A percentile compares a stretch with the other conserved stretches of the same genome.
Conservation (phyloP, 2,113 vertebrate genomes). For the Siniperca knerii region DNA sequence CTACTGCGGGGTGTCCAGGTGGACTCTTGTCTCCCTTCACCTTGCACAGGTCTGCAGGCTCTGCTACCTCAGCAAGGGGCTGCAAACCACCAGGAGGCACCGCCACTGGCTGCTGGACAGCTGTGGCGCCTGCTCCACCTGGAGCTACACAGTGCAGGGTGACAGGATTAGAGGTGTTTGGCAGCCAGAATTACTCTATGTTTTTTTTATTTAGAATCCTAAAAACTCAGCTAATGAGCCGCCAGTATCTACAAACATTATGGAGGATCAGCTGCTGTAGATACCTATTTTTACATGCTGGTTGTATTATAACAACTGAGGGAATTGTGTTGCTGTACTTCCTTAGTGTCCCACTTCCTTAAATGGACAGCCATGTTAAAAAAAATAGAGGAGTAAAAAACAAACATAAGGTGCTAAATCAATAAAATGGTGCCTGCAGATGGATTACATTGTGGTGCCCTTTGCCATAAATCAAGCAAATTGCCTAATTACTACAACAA, state of each 20-base stretch:
- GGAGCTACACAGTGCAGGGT: conserved; percentile 26
- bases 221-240: neutral
- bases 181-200: neutral
- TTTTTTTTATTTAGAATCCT: neutral
- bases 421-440: neutral
- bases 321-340: neutral
- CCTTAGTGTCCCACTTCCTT: conserved; percentile 20
- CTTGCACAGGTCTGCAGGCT: conserved; percentile 17
- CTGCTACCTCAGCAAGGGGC: neutral
- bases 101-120: neutral
- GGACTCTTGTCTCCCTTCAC: neutral
- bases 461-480: conserved; percentile 5
- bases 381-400: neutral
- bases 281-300: neutral
- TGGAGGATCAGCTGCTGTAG: neutral
- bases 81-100: neutral
- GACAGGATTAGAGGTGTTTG: neutral
- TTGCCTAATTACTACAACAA: neutral
- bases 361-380: neutral
- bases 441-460: neutral
- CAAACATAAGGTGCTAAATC: neutral
- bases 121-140: conserved; percentile 34
- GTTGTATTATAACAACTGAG: neutral
- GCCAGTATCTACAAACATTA: neutral
- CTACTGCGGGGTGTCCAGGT: neutral